These are phyloP conservation scores for Neocrepidodera transversa DNA, from an alignment of 2,888 invertebrate genomes.

Conservation along the genomic window DNA sequence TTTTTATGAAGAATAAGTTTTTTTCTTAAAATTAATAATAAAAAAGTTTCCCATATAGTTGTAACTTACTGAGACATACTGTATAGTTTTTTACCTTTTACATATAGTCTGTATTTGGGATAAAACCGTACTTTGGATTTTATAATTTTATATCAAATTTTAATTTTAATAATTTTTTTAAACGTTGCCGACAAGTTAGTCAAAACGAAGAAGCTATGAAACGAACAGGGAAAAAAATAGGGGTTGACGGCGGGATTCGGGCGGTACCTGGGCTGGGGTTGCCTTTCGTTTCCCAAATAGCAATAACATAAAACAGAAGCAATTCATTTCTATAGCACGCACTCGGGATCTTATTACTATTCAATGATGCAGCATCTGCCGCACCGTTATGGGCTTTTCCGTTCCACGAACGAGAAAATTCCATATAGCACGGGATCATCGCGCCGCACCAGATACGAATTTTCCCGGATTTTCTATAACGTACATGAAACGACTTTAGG, in stretches of 20 bases:
- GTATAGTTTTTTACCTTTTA: too few relatives aligned
- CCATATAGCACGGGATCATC: slow-evolving; percentile 46
- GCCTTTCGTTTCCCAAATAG: slow-evolving; percentile 36
- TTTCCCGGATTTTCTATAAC: slow-evolving; percentile 46
- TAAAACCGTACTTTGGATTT: too few relatives aligned
- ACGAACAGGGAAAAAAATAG: slow-evolving; percentile 13
- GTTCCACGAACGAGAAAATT: slow-evolving; percentile 41
- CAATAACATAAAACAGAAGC: slow-evolving; percentile 58
- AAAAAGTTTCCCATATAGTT: too few relatives aligned
- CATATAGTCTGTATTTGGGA: too few relatives aligned
- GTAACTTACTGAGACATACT: too few relatives aligned
- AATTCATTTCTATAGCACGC: slow-evolving; percentile 58
- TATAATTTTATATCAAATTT: too few relatives aligned
- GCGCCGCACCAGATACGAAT: slow-evolving; percentile 40
- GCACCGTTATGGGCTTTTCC: slow-evolving; percentile 53
- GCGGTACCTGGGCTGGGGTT: slow-evolving; percentile 47
- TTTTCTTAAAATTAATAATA: too few relatives aligned
- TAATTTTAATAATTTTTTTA: too few relatives aligned
- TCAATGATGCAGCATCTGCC: slow-evolving; percentile 60
- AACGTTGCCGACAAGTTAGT: slow-evolving; percentile 23
- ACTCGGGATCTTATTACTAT: slow-evolving; percentile 61
- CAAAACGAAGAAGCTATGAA: slow-evolving; percentile 1
- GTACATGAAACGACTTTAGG: slow-evolving; percentile 28
- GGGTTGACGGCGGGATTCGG: slow-evolving; percentile 40
- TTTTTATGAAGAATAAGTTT: too few relatives aligned